Base-by-base conservation (phyloP, 2,888 invertebrate genomes). In the Empis livida region DNA sequence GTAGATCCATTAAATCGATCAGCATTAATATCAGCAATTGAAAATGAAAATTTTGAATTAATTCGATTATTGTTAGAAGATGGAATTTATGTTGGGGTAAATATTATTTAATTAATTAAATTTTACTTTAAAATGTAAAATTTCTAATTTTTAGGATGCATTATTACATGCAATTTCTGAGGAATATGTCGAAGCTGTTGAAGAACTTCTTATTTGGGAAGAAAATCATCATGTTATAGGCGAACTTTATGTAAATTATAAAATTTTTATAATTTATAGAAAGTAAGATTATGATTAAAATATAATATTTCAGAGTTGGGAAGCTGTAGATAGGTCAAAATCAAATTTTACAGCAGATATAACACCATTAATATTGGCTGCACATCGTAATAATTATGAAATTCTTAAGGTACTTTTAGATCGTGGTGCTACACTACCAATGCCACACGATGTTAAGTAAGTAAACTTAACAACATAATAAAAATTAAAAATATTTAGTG, bases 131-230 rank as follows among this genome's bases (percentile, higher is more conserved):
- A 5, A 5, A 20, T 20, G 20, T 20, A 20, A 20, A 20, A 20
- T 5, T 20, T 37, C 37, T 15, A 35, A 39, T 16, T 17, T 15
- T 5, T 40, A 40, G 40, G 95, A 95, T 71, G 83, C 90, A 14
- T 73, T 96, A 41, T 75, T 97, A 30, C 95, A 96, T 65, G 96
- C 97, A 45, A 96, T 97, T 62, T 92, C 91, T 63, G 96, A 97
- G 70, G 95, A 97, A 65, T 97, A 95, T 64, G 95, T 97, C 47
- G 96, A 97, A 68, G 96, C 93, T 1, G 96, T 96, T 5, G 96
- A 97, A 70, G 73, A 94, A 42, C 74, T 97, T 13, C 73, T 97
- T 52, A 84, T 86, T 58, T 91, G 92, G 82, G 91, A 93, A 66
- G 92, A 93, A 64, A 77, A 78, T 6, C 75, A 80, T 59, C 90